phyloP scores from a whole-genome alignment of 2,797 vertebrate species.

The Chaenodraco wilsoni region DNA sequence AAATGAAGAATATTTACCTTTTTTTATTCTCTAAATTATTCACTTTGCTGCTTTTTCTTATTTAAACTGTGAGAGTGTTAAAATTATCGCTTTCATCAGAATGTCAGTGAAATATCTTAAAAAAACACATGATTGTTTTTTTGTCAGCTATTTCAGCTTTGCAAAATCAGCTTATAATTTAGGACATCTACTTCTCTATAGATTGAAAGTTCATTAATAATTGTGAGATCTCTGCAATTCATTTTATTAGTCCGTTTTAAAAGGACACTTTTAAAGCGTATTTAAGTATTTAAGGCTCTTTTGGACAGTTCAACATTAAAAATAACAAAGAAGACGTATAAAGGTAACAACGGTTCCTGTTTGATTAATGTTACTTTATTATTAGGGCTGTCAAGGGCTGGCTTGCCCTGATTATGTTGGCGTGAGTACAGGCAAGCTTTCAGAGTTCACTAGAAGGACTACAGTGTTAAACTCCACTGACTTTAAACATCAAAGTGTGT shows the following conservation, averaged over 20 bases:
- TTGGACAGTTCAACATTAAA: not conserved
- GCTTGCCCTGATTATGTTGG: slow-evolving; percentile 11
- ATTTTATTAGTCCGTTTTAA: not conserved
- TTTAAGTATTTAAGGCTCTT: not conserved
- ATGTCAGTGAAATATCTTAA: not conserved
- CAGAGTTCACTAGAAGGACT: not conserved
- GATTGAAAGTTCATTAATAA: not conserved
- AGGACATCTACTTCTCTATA: not conserved
- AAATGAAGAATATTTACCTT: not conserved
- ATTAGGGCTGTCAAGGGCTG: not conserved
- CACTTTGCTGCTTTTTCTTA: not conserved
- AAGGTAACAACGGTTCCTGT: not conserved
- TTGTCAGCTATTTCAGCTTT: not conserved
- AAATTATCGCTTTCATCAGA: not conserved
- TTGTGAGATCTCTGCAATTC: not conserved
- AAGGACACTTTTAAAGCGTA: not conserved
- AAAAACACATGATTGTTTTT: not conserved
- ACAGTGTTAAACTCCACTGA: not conserved
- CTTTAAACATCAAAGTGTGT: not conserved
- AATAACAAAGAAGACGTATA: not conserved
- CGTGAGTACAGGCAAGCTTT: slow-evolving; percentile 18
- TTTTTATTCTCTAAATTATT: not conserved
- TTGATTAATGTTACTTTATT: slow-evolving; percentile 11
- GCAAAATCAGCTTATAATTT: not conserved
- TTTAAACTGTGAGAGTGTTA: not conserved